These are phyloP conservation scores for Amphimallon solstitiale DNA, from an alignment of 2,888 invertebrate species.

Conservation along the genomic window DNA sequence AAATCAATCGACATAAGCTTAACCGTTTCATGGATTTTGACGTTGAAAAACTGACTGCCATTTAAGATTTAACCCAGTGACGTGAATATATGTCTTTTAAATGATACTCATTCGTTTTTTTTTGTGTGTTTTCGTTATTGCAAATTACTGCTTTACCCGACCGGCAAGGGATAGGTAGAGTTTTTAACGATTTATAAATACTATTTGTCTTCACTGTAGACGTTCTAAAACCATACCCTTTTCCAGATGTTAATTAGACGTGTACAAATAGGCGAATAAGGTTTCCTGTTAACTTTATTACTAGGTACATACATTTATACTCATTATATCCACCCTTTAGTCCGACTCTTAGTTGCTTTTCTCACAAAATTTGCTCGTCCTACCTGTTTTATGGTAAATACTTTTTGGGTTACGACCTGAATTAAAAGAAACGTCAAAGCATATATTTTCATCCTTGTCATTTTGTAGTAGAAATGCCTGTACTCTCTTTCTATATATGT, in stretches of 20 bases:
- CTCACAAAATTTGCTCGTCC: conserved; percentile 1
- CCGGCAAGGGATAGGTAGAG: background rate
- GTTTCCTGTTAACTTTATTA: conserved; percentile 23
- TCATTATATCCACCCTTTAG: conserved; percentile 3
- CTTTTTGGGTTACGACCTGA: background rate
- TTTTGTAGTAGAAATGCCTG: background rate
- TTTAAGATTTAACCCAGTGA: conserved; percentile 36
- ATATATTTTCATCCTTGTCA: background rate
- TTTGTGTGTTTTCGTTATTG: conserved; percentile 3
- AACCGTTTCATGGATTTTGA: conserved; percentile 39
- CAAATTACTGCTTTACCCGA: conserved; percentile 1
- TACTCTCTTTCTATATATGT: too few species aligned
- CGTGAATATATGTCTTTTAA: conserved; percentile 34
- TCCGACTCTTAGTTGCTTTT: background rate
- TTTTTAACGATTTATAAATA: conserved; percentile 31
- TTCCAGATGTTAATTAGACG: conserved; percentile 28
- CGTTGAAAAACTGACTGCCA: conserved; percentile 38
- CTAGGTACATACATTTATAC: conserved; percentile 19
- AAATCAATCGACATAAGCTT: conserved; percentile 37
- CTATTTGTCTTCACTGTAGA: conserved; percentile 18
- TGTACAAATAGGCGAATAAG: conserved; percentile 30
- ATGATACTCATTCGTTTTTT: conserved; percentile 33
- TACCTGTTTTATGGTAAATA: conserved; percentile 11
- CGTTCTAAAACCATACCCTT: conserved; percentile 13
- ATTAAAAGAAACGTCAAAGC: conserved; percentile 1